Conservation (phyloP, 2,113 vertebrate species). For the Dermatemys mawii region DNA sequence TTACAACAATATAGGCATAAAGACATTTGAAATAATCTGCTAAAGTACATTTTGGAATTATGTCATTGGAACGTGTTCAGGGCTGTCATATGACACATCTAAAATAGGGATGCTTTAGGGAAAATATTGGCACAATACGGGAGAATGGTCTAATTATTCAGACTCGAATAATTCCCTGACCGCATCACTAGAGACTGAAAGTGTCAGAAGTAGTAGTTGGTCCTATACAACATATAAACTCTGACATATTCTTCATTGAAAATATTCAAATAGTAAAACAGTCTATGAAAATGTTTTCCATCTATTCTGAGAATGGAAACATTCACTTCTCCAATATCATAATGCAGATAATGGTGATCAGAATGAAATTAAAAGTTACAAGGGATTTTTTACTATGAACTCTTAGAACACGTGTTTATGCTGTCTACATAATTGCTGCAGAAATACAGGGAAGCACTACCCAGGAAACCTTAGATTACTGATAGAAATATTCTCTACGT, state of each 20-base stretch:
- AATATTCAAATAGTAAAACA: background rate
- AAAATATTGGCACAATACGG: background rate
- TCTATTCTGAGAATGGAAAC: background rate
- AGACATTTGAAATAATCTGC: background rate
- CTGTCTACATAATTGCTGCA: background rate
- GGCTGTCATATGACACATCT: background rate
- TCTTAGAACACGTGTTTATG: background rate
- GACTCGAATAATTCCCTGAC: background rate
- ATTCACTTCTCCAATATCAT: background rate
- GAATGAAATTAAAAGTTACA: background rate
- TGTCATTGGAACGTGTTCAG: background rate
- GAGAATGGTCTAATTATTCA: background rate
- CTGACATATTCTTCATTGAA: background rate
- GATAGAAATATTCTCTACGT: background rate
- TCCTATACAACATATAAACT: background rate
- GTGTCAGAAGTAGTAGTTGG: background rate
- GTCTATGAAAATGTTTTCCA: background rate
- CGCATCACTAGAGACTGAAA: background rate
- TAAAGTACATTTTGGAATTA: background rate
- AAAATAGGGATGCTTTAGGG: background rate
- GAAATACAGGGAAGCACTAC: background rate
- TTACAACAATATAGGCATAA: background rate
- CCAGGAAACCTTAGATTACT: background rate
- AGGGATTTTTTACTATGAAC: background rate
- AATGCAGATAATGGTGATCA: background rate